A percentile compares a stretch with the other conserved stretches of the same genome.
phyloP scores from a whole-genome alignment of 2,113 vertebrate genomes.

The Crocuta crocuta region DNA sequence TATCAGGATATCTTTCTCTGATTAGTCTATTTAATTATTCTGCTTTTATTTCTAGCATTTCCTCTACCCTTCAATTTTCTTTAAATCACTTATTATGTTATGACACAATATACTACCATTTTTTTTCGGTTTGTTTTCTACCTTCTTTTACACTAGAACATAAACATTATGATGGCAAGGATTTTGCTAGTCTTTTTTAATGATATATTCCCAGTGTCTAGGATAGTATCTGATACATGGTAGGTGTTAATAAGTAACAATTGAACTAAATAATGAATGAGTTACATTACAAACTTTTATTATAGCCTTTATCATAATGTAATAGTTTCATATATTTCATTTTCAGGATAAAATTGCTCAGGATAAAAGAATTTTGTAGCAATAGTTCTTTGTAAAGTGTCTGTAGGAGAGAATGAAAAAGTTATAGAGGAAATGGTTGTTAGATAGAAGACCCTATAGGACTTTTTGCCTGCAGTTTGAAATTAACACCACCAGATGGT shows the following conservation, averaged over 20 bases:
- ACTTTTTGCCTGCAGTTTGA: conserved; percentile 40
- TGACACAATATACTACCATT: neutral
- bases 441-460: neutral
- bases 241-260: neutral
- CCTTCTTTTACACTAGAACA: neutral
- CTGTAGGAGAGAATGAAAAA: neutral
- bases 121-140: neutral
- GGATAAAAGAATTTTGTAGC: neutral
- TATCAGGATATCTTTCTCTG: neutral
- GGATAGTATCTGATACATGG: neutral
- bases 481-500: conserved; percentile 34
- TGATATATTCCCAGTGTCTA: neutral
- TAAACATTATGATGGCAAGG: neutral
- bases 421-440: neutral
- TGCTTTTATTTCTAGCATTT: neutral
- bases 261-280: neutral
- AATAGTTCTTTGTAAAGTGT: neutral
- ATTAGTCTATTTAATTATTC: neutral
- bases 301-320: neutral
- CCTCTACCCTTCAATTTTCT: neutral
- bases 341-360: neutral
- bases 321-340: neutral
- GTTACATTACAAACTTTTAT: neutral
- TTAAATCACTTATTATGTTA: too few relatives aligned
- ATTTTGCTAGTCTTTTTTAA: neutral